Conservation (phyloP, 2,113 vertebrate genomes). For the Lepisosteus osseus region DNA sequence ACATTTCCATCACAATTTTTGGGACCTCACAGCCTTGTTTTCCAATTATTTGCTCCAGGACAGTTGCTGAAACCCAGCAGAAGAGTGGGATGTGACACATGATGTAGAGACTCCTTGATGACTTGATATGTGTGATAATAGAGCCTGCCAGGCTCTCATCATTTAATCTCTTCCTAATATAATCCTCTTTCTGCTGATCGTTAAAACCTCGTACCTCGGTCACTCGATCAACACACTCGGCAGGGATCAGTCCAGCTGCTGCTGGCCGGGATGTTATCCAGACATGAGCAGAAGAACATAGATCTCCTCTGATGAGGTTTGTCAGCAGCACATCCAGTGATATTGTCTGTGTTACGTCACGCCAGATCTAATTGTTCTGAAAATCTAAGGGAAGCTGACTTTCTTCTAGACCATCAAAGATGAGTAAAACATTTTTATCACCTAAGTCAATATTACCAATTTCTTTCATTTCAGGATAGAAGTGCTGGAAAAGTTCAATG, state of each 20-base stretch:
- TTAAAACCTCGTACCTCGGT: conserved; percentile 17
- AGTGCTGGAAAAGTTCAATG: not conserved
- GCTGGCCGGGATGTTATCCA: not conserved
- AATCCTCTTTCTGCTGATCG: conserved; percentile 19
- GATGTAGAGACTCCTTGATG: conserved; percentile 6
- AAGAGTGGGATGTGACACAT: conserved; percentile 20
- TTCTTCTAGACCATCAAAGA: conserved; percentile 25
- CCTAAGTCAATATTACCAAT: not conserved
- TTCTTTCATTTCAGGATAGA: conserved; percentile 10
- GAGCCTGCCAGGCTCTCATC: conserved; percentile 1
- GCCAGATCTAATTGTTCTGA: not conserved
- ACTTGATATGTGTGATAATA: conserved; percentile 4
- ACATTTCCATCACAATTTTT: not conserved
- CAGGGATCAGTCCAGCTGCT: conserved; percentile 4
- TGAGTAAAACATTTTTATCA: not conserved
- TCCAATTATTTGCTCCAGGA: conserved; percentile 1
- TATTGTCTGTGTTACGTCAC: not conserved
- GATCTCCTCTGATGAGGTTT: too few species aligned
- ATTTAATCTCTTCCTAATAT: conserved; percentile 8
- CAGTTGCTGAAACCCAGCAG: conserved; percentile 16
- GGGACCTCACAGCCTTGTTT: not conserved
- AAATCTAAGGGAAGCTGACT: conserved; percentile 12
- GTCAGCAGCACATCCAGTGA: not conserved
- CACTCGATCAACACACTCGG: conserved; percentile 4
- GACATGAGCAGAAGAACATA: too few species aligned